These are phyloP conservation scores for Alethe diademata DNA, from an alignment of 2,113 vertebrate species.

Conservation along the genomic window DNA sequence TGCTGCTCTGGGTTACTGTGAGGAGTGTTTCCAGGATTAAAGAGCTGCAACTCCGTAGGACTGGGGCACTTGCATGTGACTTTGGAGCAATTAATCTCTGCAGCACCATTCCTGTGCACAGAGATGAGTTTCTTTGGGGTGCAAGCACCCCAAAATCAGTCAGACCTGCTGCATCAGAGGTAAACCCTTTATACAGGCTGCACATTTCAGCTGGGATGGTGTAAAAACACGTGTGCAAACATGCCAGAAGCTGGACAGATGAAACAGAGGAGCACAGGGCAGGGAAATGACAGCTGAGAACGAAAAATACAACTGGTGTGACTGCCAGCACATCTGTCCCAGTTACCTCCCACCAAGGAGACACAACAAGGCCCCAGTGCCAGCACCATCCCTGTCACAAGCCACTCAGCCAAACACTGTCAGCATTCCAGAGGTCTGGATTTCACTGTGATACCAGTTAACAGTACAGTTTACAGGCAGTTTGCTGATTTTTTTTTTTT, in stretches of 20 bases:
- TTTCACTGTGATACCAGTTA: slow-evolving; percentile 51
- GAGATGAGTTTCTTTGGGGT: not conserved
- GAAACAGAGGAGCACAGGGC: not conserved
- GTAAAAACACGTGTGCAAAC: rapidly evolving
- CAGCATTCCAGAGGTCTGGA: slow-evolving; percentile 25
- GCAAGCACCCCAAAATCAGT: not conserved
- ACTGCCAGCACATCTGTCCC: slow-evolving; percentile 51
- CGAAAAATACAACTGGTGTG: not conserved
- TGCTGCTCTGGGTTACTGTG: not conserved
- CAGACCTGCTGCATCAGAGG: rapidly evolving
- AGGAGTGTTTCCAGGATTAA: not conserved
- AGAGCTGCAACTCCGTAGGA: not conserved
- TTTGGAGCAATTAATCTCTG: not conserved
- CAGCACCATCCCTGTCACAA: not conserved
- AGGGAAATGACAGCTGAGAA: not conserved
- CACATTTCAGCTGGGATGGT: rapidly evolving
- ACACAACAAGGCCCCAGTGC: slow-evolving; percentile 8
- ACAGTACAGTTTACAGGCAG: not conserved
- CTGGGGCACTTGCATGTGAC: rapidly evolving
- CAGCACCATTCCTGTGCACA: rapidly evolving
- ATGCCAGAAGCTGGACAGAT: not conserved
- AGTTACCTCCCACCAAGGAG: slow-evolving; percentile 13
- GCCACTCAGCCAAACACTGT: slow-evolving; percentile 39
- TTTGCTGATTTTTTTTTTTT: not conserved
- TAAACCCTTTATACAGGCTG: not conserved